Conservation (phyloP, 1,140 invertebrate genomes). For the Adelges cooleyi region DNA sequence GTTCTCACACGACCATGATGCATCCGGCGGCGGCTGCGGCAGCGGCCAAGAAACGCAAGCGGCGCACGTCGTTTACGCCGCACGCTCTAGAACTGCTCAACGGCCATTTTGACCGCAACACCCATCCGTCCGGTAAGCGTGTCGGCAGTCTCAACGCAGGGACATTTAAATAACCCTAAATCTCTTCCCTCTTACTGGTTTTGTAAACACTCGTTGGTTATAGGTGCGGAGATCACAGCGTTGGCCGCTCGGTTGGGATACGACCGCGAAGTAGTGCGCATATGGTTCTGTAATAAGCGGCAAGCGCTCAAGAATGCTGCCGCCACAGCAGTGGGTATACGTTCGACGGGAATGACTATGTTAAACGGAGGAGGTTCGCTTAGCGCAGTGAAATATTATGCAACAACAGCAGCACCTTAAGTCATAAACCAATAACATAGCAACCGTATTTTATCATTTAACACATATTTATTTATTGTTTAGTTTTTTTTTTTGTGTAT, state of each 20-base stretch:
- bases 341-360: conserved; percentile 59
- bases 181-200: conserved; percentile 12
- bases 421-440: too few species aligned
- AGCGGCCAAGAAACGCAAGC: conserved; percentile 82
- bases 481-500: too few species aligned
- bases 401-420: too few species aligned
- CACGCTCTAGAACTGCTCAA: conserved; percentile 89
- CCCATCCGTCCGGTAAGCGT: conserved; percentile 85
- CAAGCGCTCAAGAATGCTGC: conserved; percentile 94
- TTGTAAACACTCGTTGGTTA: conserved; percentile 36
- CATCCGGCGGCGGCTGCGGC: neutral
- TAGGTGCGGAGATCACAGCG: conserved; percentile 91
- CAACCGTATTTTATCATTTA: too few species aligned
- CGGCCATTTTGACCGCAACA: conserved; percentile 90
- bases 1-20: too few species aligned
- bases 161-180: neutral
- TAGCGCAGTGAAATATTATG: too few species aligned
- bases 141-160: neutral
- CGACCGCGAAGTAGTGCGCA: conserved; percentile 92
- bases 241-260: conserved; percentile 89
- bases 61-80: conserved; percentile 91
- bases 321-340: conserved; percentile 39
- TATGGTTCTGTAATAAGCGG: conserved; percentile 98
- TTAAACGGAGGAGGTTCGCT: too few species aligned
- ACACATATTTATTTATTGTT: too few species aligned